Base-by-base conservation (phyloP, 2,888 invertebrate species). In the Lithophane semibrunnea region DNA sequence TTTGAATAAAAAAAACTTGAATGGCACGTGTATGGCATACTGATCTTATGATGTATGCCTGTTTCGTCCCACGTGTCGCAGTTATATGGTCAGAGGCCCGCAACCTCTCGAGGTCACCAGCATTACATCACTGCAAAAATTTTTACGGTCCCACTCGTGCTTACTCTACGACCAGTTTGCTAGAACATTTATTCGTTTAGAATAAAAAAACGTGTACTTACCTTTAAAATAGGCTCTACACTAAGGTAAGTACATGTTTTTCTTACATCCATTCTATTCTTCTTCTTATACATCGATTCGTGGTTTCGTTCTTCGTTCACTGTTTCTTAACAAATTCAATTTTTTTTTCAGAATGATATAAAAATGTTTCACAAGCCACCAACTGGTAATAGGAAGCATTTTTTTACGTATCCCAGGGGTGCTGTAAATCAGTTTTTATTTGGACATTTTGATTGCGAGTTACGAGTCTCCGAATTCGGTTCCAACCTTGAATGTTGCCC, bases 81-180 rank as follows among this genome's bases (percentile, higher is more conserved):
- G 79, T 79, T 65, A 67, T 78, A 83, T 87, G 75, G 78, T 49
- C 75, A 70, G 83, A 83, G 89, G 89, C 87, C 86, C 77, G 82
- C 85, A 87, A 85, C 77, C 80, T 75, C 75, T 83, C 91, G 90
- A 91, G 90, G 91, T 83, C 89, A 76, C 73, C 72, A 78, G 74
- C 68, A 87, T 92, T 92, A 92, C 92, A 90, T 92, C 92, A 92
- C 77, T 84, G 88, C 88, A 81, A 86, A 75, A 84, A 87, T 88
- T 64, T 89, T 86, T 82, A 78, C 64, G 44, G 83, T 82, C 79
- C 82, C 83, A 70, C 74, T 69, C 56, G 61, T 79, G 29, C 79
- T 73, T 74, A 64, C 65, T 73, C 29, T 29, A 29, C 67, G 42
- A 42, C 49, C 24, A 68, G 13, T 56, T 75, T 54, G 63, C 56